Conservation (phyloP, 2,797 vertebrate species). For the Perodicticus potto region DNA sequence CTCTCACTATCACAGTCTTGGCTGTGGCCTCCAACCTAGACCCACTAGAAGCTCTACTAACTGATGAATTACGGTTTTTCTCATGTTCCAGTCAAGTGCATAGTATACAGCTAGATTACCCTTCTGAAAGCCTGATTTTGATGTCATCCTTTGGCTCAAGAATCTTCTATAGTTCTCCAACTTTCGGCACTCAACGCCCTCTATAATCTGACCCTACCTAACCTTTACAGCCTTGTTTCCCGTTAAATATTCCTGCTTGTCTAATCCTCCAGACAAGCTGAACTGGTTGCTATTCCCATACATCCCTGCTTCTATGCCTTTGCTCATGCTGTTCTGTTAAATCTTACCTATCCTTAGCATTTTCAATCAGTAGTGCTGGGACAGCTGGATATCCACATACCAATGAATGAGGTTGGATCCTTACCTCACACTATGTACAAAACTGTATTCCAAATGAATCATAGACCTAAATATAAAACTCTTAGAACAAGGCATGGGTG, state of each 20-base stretch:
- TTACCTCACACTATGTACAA: neutral
- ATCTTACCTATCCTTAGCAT: neutral
- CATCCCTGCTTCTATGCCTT: neutral
- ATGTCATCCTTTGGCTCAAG: neutral
- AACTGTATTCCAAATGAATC: constrained; percentile 38
- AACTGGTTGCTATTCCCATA: neutral
- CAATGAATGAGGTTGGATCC: neutral
- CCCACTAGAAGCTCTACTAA: neutral
- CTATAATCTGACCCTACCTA: neutral
- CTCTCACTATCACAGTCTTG: neutral
- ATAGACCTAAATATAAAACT: neutral
- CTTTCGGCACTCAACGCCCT: neutral
- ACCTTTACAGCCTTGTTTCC: neutral
- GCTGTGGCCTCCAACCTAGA: neutral
- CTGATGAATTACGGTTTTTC: neutral
- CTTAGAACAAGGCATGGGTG: neutral
- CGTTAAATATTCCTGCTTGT: neutral
- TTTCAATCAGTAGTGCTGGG: neutral
- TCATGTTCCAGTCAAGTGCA: neutral
- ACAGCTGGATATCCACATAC: neutral
- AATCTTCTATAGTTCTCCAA: constrained; percentile 4
- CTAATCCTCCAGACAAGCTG: neutral
- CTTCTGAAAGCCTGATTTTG: constrained; percentile 10
- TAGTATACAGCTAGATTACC: neutral
- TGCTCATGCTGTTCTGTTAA: neutral